A percentile compares a stretch with the other conserved stretches of the same genome.
Conservation (phyloP, 1,140 invertebrate genomes). For the Lepidurus couesii region DNA sequence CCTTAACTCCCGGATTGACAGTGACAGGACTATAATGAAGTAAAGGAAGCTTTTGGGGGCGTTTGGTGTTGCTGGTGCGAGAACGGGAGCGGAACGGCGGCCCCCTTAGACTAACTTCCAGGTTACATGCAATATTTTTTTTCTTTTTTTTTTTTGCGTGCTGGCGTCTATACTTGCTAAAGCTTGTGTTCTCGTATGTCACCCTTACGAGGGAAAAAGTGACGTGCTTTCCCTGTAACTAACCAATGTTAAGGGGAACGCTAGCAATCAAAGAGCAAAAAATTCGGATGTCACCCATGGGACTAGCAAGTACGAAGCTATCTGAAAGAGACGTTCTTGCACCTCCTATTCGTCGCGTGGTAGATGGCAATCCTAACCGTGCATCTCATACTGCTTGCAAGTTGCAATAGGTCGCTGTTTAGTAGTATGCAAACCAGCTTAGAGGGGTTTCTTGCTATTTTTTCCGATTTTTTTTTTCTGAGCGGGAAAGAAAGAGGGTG, state of each 20-base stretch:
- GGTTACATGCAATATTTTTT: no score
- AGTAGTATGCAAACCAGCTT: no score
- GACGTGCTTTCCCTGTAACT: constrained; percentile 5
- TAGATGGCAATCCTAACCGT: not conserved
- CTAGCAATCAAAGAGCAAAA: not conserved
- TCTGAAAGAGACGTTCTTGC: not conserved
- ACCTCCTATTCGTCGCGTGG: not conserved
- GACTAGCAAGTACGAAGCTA: not conserved
- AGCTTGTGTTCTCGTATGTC: not conserved
- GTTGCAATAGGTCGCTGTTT: no score
- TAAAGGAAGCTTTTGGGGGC: not conserved
- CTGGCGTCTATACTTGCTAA: no score
- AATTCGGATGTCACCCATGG: not conserved
- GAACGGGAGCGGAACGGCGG: not conserved
- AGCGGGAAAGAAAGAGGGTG: no score
- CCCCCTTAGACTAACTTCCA: no score
- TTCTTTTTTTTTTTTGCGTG: no score
- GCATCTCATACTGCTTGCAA: no score
- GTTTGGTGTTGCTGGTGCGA: not conserved
- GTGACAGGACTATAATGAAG: not conserved
- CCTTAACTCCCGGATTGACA: not conserved
- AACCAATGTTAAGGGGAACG: constrained; percentile 1
- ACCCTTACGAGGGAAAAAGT: not conserved
- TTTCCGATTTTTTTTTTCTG: no score
- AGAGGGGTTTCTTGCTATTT: no score